phyloP scores from a whole-genome alignment of 1,140 invertebrate genomes.

The Drosophila lacertosa region DNA sequence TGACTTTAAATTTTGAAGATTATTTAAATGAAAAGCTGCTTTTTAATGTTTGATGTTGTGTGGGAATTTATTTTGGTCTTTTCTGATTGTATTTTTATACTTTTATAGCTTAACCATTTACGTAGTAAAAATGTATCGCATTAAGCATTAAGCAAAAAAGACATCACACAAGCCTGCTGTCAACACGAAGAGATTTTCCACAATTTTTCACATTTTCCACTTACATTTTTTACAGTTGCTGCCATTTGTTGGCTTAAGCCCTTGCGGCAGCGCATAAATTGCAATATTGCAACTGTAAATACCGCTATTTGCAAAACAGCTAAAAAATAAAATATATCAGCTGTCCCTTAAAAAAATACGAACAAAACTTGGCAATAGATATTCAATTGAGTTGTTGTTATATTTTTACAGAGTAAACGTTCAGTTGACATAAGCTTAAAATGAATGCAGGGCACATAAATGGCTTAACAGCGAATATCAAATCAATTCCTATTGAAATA shows the following conservation, averaged over 20 bases:
- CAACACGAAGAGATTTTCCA: not conserved
- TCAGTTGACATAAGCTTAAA: conserved; percentile 35
- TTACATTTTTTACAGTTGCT: too few relatives aligned
- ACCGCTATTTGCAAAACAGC: not conserved
- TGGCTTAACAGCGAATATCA: conserved; percentile 5
- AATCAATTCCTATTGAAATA: conserved; percentile 3
- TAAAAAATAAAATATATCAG: not conserved
- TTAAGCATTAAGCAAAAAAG: too few relatives aligned
- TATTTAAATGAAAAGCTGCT: not conserved
- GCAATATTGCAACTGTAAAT: not conserved
- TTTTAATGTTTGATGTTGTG: not conserved
- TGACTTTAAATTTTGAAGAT: not conserved
- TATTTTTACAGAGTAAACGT: conserved; percentile 36
- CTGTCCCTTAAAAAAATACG: not conserved
- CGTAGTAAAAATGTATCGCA: too few relatives aligned
- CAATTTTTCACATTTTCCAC: not conserved
- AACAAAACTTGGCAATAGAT: not conserved
- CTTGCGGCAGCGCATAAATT: too few relatives aligned
- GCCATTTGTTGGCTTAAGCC: conserved; percentile 13
- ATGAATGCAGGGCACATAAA: conserved; percentile 12
- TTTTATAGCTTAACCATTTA: too few relatives aligned
- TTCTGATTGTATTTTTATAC: too few relatives aligned
- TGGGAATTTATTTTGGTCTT: too few relatives aligned
- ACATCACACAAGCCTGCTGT: too few relatives aligned
- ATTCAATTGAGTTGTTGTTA: conserved; percentile 24